Percentiles rank a stretch among this genome's conserved stretches.
Evolutionary conservation across 2,797 vertebrate genomes (phyloP).

Genomic region (Lacerta viridis): DNA sequence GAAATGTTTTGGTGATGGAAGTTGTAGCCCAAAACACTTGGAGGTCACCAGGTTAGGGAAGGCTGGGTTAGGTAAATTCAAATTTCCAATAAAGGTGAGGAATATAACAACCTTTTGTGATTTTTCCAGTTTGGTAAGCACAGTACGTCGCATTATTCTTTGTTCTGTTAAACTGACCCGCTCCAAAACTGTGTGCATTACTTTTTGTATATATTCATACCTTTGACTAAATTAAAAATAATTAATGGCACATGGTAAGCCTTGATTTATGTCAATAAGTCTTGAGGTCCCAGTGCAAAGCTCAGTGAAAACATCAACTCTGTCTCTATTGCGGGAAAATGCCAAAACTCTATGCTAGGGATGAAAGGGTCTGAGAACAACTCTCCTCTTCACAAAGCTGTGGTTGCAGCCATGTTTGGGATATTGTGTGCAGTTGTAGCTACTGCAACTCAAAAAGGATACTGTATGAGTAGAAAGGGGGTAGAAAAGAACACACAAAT

Average conservation of each 20-base stretch:
- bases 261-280: background rate
- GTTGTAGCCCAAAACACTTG: too few relatives aligned
- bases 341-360: background rate
- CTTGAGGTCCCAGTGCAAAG: background rate
- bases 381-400: background rate
- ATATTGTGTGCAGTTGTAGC: background rate
- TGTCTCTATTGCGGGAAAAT: background rate
- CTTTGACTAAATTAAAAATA: constrained; percentile 9
- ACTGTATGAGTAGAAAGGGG: background rate
- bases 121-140: background rate
- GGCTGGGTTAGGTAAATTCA: too few relatives aligned
- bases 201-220: background rate
- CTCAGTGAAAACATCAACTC: background rate
- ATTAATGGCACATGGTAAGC: background rate
- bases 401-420: background rate
- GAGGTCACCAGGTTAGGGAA: too few relatives aligned
- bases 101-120: background rate
- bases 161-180: background rate
- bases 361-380: background rate
- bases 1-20: too few relatives aligned
- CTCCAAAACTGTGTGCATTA: background rate
- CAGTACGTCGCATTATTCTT: background rate
- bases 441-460: background rate
- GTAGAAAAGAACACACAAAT: background rate
- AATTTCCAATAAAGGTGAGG: background rate